A percentile compares a stretch with the other conserved stretches of the same genome.
phyloP scores from a whole-genome alignment of 2,113 vertebrate genomes.

The Laticauda colubrina region DNA sequence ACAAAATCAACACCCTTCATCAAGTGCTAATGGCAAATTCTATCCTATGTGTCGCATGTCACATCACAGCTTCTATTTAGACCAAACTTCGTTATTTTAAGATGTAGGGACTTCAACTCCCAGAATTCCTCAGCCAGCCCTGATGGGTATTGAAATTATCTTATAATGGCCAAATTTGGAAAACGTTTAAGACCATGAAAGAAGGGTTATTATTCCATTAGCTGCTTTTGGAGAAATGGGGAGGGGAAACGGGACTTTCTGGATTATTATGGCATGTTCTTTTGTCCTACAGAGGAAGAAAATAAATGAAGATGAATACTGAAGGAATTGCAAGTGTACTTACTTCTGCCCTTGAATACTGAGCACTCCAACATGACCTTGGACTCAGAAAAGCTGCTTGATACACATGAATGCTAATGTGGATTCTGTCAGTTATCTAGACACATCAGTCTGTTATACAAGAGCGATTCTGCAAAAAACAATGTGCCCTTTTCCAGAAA shows the following conservation, averaged over 20 bases:
- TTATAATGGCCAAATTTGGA: background rate
- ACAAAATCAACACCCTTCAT: background rate
- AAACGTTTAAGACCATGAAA: background rate
- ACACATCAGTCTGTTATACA: background rate
- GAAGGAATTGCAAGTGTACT: background rate
- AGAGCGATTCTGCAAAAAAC: background rate
- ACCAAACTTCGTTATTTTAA: background rate
- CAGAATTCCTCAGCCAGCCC: background rate
- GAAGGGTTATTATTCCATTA: background rate
- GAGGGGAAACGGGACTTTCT: background rate
- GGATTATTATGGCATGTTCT: background rate
- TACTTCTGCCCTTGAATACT: background rate
- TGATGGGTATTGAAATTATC: background rate
- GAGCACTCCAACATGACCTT: background rate
- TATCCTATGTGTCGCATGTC: background rate
- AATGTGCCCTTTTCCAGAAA: background rate
- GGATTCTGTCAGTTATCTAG: background rate
- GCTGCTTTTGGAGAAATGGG: background rate
- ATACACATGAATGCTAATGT: accelerated
- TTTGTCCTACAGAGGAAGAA: slow-evolving; percentile 61
- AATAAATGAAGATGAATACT: slow-evolving; percentile 39
- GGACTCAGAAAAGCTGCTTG: background rate
- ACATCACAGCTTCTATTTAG: background rate
- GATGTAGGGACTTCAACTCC: background rate
- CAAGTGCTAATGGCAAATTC: background rate